These are phyloP conservation scores for Trypoxylon attenuatum DNA, from an alignment of 2,888 invertebrate genomes.

Conservation along the genomic window DNA sequence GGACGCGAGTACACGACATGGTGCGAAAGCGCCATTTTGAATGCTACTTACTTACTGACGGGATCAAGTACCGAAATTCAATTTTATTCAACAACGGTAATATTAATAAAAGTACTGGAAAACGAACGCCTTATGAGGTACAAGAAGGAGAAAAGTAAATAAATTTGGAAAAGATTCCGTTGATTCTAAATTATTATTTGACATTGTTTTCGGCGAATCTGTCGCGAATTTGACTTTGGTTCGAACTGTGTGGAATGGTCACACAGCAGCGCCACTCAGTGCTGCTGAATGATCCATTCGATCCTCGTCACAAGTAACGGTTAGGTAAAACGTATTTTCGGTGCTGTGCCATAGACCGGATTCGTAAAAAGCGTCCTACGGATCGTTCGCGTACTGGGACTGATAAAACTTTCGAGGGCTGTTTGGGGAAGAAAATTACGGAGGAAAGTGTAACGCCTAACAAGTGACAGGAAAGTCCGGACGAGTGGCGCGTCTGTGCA, in stretches of 20 bases:
- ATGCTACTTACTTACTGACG: conserved; percentile 23
- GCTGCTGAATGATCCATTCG: conserved; percentile 47
- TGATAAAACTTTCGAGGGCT: conserved; percentile 12
- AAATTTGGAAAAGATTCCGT: no score
- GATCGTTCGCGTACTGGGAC: conserved; percentile 14
- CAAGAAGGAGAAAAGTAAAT: no score
- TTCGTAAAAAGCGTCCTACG: conserved; percentile 31
- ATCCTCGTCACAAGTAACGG: conserved; percentile 51
- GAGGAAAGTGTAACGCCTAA: conserved; percentile 24
- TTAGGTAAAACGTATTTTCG: conserved; percentile 37
- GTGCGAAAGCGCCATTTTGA: conserved; percentile 31
- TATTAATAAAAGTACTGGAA: neutral
- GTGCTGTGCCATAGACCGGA: conserved; percentile 21
- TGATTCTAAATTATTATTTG: no score
- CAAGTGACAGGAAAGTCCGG: conserved; percentile 51
- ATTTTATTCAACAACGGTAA: no score
- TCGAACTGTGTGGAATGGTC: conserved; percentile 48
- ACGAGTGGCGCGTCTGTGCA: conserved; percentile 60
- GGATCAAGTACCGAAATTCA: conserved; percentile 35
- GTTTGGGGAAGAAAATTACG: neutral
- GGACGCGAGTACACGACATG: no score
- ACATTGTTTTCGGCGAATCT: conserved; percentile 5
- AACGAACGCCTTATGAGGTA: no score
- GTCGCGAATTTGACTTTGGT: conserved; percentile 44
- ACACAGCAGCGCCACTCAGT: conserved; percentile 54